Conservation (phyloP, 1,140 invertebrate species). For the Drosophila sechellia region DNA sequence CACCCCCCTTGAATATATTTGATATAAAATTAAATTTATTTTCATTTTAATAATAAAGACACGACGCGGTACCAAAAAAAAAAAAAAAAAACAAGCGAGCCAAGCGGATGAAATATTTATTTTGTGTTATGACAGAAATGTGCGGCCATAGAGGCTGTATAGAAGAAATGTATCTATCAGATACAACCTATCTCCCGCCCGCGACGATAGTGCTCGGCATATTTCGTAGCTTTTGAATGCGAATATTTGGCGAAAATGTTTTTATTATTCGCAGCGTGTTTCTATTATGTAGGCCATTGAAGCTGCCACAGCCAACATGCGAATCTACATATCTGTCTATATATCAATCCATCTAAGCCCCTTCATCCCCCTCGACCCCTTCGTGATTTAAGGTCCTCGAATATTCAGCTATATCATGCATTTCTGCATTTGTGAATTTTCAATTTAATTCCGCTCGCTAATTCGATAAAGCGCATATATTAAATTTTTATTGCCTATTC, state of each 20-base stretch:
- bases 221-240: slow-evolving; percentile 39
- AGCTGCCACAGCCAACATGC: slow-evolving; percentile 18
- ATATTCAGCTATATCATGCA: slow-evolving; percentile 30
- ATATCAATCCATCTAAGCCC: slow-evolving; percentile 35
- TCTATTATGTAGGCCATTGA: slow-evolving; percentile 64
- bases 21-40: slow-evolving; percentile 74
- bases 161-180: slow-evolving; percentile 48
- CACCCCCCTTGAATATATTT: slow-evolving; percentile 35
- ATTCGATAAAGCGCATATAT: slow-evolving; percentile 54
- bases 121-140: slow-evolving; percentile 80
- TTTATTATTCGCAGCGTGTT: slow-evolving; percentile 70
- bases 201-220: slow-evolving; percentile 4
- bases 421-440: slow-evolving; percentile 38
- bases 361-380: no score
- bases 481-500: slow-evolving; percentile 46
- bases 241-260: slow-evolving; percentile 71
- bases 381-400: not conserved
- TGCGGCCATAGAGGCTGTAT: slow-evolving; percentile 47
- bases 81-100: not conserved
- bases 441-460: slow-evolving; percentile 35
- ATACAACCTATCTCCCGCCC: not conserved
- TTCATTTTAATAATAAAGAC: slow-evolving; percentile 71
- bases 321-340: slow-evolving; percentile 17
- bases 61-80: slow-evolving; percentile 3
- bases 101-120: slow-evolving; percentile 60